Evolutionary conservation across 2,797 vertebrate genomes (phyloP).

Genomic region (Adelosebastes latens): DNA sequence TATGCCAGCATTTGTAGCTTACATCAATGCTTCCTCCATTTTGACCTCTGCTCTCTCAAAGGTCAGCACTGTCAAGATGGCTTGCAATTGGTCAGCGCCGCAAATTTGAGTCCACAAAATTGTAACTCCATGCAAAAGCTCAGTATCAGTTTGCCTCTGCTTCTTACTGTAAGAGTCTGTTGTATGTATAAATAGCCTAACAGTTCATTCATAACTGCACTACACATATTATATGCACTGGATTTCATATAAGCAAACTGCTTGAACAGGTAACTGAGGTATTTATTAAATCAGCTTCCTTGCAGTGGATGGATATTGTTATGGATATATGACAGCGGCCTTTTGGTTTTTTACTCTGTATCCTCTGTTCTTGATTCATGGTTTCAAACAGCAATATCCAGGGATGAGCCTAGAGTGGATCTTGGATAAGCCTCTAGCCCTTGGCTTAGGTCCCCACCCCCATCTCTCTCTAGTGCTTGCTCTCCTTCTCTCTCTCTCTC

Average conservation of each 20-base stretch:
- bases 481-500: slow-evolving; percentile 30
- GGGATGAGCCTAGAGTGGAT: slow-evolving; percentile 78
- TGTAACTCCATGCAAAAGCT: no score
- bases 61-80: background rate
- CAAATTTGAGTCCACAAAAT: background rate
- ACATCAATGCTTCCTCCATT: background rate
- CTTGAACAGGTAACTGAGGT: background rate
- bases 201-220: background rate
- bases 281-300: background rate
- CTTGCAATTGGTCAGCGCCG: background rate
- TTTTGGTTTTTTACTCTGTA: slow-evolving; percentile 53
- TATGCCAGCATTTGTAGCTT: background rate
- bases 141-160: background rate
- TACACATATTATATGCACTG: background rate
- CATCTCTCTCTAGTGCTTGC: slow-evolving; percentile 57
- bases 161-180: background rate
- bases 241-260: background rate
- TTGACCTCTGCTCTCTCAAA: background rate
- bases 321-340: slow-evolving; percentile 19
- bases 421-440: slow-evolving; percentile 78
- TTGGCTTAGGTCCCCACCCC: slow-evolving; percentile 79
- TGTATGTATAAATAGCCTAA: background rate
- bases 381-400: slow-evolving; percentile 79
- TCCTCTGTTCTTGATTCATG: slow-evolving; percentile 70
- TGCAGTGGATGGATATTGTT: slow-evolving; percentile 22